Conservation (phyloP, 2,888 invertebrate genomes). For the Drosophila birchii region DNA sequence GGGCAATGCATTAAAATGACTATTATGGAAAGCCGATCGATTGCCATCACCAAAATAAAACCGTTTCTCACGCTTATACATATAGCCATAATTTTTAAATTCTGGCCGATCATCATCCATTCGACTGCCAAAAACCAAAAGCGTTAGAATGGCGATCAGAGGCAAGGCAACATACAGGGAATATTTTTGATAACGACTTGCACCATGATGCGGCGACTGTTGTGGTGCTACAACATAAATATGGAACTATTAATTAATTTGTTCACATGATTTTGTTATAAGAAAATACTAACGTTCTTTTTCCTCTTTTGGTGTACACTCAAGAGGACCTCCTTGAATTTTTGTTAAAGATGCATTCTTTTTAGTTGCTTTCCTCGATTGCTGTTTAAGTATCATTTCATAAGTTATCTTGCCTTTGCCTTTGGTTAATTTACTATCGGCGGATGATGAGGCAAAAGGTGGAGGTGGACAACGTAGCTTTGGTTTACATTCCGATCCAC, state of each 20-base stretch:
- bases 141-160: slow-evolving; percentile 3
- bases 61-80: slow-evolving; percentile 6
- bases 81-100: not conserved
- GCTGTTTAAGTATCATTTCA: not conserved
- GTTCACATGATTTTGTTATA: no score
- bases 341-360: not conserved
- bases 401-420: not conserved
- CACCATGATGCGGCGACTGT: no score
- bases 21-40: slow-evolving; percentile 14
- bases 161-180: not conserved
- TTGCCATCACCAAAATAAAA: slow-evolving; percentile 3
- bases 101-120: not conserved
- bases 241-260: not conserved
- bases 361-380: not conserved
- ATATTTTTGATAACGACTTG: not conserved
- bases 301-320: not conserved
- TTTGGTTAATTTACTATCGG: no score
- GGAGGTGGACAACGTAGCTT: not conserved
- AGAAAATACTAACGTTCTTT: not conserved
- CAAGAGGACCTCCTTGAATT: slow-evolving; percentile 2
- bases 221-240: not conserved
- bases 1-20: slow-evolving; percentile 1
- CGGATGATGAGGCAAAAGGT: no score
- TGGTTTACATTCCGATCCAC: not conserved
- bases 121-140: not conserved